Evolutionary conservation across 2,888 invertebrate genomes (phyloP).

Genomic region (Ormyrus nitidulus): DNA sequence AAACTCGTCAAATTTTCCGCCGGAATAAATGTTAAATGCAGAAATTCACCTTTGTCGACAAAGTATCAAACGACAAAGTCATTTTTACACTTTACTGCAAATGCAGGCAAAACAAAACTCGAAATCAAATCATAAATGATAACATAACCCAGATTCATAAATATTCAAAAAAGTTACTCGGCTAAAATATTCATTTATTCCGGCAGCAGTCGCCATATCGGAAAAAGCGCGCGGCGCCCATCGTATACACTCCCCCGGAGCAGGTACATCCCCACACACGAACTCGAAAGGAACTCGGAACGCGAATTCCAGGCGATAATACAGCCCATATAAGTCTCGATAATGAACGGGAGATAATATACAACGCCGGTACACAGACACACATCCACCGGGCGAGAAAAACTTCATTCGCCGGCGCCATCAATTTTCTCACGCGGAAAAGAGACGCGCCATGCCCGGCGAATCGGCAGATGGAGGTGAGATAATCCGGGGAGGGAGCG

Average conservation of each 20-base stretch:
- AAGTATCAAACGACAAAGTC: too few relatives aligned
- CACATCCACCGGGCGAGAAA: constrained; percentile 10
- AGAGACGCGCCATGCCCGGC: background rate
- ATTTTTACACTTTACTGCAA: background rate
- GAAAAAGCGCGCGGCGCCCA: background rate
- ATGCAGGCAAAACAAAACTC: background rate
- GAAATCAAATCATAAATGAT: background rate
- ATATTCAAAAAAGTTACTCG: constrained; percentile 8
- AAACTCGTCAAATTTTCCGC: background rate
- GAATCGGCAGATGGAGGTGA: constrained; percentile 50
- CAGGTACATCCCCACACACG: too few relatives aligned
- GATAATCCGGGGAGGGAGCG: constrained; percentile 36
- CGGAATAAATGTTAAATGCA: background rate
- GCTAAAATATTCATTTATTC: constrained; percentile 20
- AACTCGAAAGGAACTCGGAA: too few relatives aligned
- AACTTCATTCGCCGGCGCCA: constrained; percentile 38
- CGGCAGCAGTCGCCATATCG: background rate
- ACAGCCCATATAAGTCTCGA: constrained; percentile 18
- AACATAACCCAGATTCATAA: background rate
- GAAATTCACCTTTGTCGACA: background rate
- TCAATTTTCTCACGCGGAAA: background rate
- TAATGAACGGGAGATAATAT: constrained; percentile 48
- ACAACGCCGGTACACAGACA: background rate
- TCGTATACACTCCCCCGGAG: too few relatives aligned
- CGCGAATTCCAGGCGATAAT: constrained; percentile 31